Percentiles rank a stretch among this genome's conserved stretches.
Evolutionary conservation across 1,140 invertebrate species (phyloP).

Genomic region (Linepithema humile): DNA sequence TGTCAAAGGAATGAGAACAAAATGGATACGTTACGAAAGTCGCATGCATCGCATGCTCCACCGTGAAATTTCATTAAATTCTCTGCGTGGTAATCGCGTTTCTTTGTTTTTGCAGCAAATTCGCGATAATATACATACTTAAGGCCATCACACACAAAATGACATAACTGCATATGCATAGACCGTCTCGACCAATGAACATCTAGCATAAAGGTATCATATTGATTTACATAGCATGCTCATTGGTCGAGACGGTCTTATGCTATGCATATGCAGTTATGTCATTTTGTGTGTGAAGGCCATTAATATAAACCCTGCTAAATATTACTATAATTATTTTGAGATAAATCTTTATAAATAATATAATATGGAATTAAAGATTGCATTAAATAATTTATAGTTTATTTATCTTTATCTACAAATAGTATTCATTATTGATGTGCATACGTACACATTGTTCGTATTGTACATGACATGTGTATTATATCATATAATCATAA

Average conservation of each 20-base stretch:
- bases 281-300: too few relatives aligned
- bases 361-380: neutral
- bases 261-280: too few relatives aligned
- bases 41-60: neutral
- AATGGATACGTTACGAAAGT: slow-evolving; percentile 2
- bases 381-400: slow-evolving; percentile 44
- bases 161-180: too few relatives aligned
- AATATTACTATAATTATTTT: neutral
- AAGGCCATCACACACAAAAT: too few relatives aligned
- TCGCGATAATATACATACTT: neutral
- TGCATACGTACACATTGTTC: slow-evolving; percentile 35
- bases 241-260: too few relatives aligned
- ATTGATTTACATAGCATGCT: too few relatives aligned
- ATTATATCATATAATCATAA: neutral
- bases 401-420: slow-evolving; percentile 69
- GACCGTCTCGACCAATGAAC: too few relatives aligned
- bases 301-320: too few relatives aligned
- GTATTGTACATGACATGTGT: too few relatives aligned
- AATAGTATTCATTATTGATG: slow-evolving; percentile 49
- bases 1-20: neutral
- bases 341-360: neutral
- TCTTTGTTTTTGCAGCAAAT: neutral
- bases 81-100: too few relatives aligned
- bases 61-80: slow-evolving; percentile 54
- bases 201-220: neutral